Evolutionary conservation across 2,888 invertebrate species (phyloP), one percentile per base, ranked within the genome.

Genomic region (Drymonia ruficornis): DNA sequence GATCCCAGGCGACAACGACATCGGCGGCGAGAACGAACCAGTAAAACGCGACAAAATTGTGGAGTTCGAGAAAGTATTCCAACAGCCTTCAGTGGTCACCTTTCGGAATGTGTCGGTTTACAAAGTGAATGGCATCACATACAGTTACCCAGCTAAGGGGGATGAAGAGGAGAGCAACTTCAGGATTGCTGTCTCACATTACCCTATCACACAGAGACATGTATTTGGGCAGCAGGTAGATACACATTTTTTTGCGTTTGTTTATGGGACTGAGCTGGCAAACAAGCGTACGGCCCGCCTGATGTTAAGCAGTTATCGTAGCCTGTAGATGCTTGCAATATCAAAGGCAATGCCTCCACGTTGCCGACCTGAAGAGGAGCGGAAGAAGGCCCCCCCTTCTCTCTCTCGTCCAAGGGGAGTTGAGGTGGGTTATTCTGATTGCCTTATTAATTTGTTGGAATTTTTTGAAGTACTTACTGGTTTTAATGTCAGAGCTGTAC

Each of bases 1-100:
- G 94, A 86, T 99, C 61, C 97, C 99, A 18, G 99, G 99, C 6
- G 99, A 99, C 83, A 99, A 99, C 87, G 99, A 99, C 80, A 97
- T 99, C 56, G 99, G 99, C 8, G 99, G 99, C 13, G 99, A 99
- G 87, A 95, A 94, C 59, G 96, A 96, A 72, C 94, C 94, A 40
- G 94, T 97, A 43, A 95, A 94, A 19, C 86, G 90, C 46, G 84
- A 94, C n/a, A 97, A 97, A 87, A 81, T 96, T 7, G 84, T 91
- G 15, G 94, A 96, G 72, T 98, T 97, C 81, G 94, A 96, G 56
- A 93, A 94, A 66, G 94, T 96, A 63, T 98, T 98, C 80, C 93
- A 94, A 34, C 96, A 96, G 71, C 94, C 95, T 2, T 94, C 95
- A 64, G 87, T 95, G 0, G 91, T 96, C 40, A 87, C 89, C 49